Evolutionary conservation across 2,888 invertebrate species (phyloP).

Genomic region (Diplazon laetatorius): DNA sequence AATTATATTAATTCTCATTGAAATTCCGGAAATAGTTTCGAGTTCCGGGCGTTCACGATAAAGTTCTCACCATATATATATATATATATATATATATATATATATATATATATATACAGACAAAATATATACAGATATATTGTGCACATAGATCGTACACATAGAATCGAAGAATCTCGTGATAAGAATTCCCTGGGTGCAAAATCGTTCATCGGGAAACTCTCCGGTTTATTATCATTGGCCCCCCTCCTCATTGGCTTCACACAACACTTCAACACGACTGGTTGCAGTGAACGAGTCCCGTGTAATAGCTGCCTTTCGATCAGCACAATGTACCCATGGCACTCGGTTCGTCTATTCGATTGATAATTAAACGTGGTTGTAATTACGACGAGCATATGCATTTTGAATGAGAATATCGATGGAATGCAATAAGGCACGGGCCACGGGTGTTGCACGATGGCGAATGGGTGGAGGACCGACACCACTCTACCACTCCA

Average conservation of each 20-base stretch:
- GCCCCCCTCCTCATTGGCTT: no score
- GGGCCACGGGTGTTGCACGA: background rate
- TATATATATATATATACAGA: no score
- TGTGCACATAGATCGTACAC: no score
- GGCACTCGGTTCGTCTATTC: background rate
- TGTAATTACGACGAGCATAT: conserved; percentile 22
- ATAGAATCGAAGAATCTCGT: conserved; percentile 15
- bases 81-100: no score
- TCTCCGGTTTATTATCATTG: conserved; percentile 26
- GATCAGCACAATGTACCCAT: conserved; percentile 1
- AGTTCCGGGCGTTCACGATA: background rate
- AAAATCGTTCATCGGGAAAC: background rate
- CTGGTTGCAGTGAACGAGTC: no score
- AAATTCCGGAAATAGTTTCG: conserved; percentile 71
- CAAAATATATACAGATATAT: no score
- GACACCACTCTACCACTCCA: no score
- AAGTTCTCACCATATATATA: no score
- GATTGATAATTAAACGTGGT: conserved; percentile 31
- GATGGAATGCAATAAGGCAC: conserved; percentile 31
- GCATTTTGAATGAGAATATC: conserved; percentile 5
- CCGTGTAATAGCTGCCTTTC: background rate
- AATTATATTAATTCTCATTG: conserved; percentile 73
- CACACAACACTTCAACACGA: background rate
- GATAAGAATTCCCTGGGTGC: conserved; percentile 25
- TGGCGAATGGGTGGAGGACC: background rate